These are phyloP conservation scores for Melopsittacus undulatus DNA, from an alignment of 2,797 vertebrate genomes.

Conservation along the genomic window DNA sequence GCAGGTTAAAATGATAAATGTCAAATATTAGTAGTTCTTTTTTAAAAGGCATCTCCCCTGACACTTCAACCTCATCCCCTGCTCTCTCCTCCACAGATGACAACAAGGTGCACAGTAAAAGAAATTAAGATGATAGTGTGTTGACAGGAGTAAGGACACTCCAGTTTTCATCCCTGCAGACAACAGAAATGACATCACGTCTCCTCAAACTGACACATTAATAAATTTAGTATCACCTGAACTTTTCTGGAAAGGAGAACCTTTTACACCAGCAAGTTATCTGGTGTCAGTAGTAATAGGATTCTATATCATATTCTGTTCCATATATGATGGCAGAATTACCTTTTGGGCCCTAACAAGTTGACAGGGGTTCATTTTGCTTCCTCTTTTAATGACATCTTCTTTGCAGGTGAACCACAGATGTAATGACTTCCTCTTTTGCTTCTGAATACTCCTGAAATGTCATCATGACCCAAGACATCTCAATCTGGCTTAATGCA, in stretches of 20 bases:
- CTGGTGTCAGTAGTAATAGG: constrained; percentile 91
- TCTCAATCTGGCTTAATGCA: constrained; percentile 80
- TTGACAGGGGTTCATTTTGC: constrained; percentile 93
- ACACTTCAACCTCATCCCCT: constrained; percentile 76
- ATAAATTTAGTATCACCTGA: constrained; percentile 98
- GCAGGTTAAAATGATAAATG: constrained; percentile 82
- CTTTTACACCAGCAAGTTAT: constrained; percentile 86
- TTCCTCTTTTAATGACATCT: constrained; percentile 87
- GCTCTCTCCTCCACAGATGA: constrained; percentile 79
- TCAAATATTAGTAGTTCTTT: constrained; percentile 80
- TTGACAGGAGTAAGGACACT: constrained; percentile 90
- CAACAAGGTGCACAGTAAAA: constrained; percentile 82
- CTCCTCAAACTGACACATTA: constrained; percentile 87
- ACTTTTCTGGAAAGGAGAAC: constrained; percentile 85
- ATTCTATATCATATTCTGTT: constrained; percentile 81
- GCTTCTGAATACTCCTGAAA: constrained; percentile 74
- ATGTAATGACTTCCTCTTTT: constrained; percentile 82
- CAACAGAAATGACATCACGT: constrained; percentile 87
- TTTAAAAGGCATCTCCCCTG: constrained; percentile 69
- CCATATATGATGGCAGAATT: constrained; percentile 84
- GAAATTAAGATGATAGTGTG: constrained; percentile 91
- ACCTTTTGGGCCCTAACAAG: constrained; percentile 88
- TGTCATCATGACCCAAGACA: constrained; percentile 80
- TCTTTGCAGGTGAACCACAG: constrained; percentile 84
- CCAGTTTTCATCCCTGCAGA: constrained; percentile 85